phyloP scores from a whole-genome alignment of 2,888 invertebrate genomes.

The Pegoplata infirma region DNA sequence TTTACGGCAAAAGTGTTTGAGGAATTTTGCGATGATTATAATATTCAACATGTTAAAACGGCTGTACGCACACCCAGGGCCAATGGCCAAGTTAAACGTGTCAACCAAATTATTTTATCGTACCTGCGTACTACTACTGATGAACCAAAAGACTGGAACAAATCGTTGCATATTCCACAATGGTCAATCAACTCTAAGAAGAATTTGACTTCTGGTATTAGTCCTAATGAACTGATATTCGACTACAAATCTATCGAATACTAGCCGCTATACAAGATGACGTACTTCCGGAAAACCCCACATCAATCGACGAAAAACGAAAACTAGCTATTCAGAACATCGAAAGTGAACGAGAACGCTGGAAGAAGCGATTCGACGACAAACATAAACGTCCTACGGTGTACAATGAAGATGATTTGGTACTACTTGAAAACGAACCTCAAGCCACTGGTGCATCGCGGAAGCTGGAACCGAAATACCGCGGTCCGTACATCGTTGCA shows the following conservation, averaged over 20 bases:
- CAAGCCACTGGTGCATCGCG: too few relatives aligned
- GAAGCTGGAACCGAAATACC: too few relatives aligned
- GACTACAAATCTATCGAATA: too few relatives aligned
- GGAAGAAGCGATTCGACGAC: slow-evolving; percentile 31
- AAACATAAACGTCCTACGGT: slow-evolving; percentile 26
- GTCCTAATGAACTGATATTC: too few relatives aligned
- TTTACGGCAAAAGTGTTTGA: slow-evolving; percentile 66
- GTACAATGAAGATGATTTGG: slow-evolving; percentile 39
- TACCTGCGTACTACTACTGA: slow-evolving; percentile 40
- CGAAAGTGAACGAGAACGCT: slow-evolving; percentile 37
- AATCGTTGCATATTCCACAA: background rate
- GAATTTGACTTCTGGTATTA: background rate
- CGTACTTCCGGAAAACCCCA: too few relatives aligned
- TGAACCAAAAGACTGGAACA: slow-evolving; percentile 52
- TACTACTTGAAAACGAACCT: slow-evolving; percentile 48
- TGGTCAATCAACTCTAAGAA: slow-evolving; percentile 27
- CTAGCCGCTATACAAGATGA: too few relatives aligned
- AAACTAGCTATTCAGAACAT: too few relatives aligned
- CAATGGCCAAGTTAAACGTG: too few relatives aligned
- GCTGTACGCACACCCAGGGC: too few relatives aligned
- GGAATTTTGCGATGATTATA: slow-evolving; percentile 55
- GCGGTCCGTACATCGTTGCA: too few relatives aligned
- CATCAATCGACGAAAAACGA: too few relatives aligned
- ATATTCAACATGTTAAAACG: slow-evolving; percentile 55
- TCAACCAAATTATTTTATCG: slow-evolving; percentile 14